Conservation (phyloP, 2,888 invertebrate species). For the Xestia ashworthii region DNA sequence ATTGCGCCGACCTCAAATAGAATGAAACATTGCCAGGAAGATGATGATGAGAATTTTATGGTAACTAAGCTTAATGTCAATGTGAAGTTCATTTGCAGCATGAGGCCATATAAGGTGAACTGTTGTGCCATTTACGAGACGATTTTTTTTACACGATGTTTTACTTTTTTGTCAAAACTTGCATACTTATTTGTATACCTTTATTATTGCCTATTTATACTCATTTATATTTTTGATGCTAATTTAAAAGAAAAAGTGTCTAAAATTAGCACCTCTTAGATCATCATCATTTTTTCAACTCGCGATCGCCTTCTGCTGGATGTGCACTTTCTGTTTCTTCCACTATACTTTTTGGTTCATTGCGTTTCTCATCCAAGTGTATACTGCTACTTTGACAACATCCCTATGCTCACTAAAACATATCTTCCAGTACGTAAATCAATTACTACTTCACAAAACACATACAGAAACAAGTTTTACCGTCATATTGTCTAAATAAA, state of each 20-base stretch:
- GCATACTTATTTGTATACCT: not conserved
- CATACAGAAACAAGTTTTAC: not conserved
- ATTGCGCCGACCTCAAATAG: no score
- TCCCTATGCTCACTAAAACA: no score
- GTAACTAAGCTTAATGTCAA: no score
- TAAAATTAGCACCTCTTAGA: not conserved
- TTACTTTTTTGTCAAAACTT: not conserved
- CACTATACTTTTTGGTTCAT: not conserved
- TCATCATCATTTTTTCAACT: not conserved
- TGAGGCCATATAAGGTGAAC: no score
- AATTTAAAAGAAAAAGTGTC: not conserved
- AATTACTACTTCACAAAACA: not conserved
- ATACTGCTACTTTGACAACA: no score
- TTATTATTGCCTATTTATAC: no score
- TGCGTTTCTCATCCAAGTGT: not conserved
- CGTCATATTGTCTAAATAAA: conserved; percentile 29
- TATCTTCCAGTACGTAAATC: no score
- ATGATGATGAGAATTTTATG: no score
- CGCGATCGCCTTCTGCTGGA: not conserved
- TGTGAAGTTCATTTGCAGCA: no score
- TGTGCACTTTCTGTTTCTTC: not conserved
- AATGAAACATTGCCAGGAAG: no score
- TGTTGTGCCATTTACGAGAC: not conserved
- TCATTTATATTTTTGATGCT: not conserved
- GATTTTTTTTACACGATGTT: no score